phyloP scores from a whole-genome alignment of 2,888 invertebrate species.

The Hesperia comma region DNA sequence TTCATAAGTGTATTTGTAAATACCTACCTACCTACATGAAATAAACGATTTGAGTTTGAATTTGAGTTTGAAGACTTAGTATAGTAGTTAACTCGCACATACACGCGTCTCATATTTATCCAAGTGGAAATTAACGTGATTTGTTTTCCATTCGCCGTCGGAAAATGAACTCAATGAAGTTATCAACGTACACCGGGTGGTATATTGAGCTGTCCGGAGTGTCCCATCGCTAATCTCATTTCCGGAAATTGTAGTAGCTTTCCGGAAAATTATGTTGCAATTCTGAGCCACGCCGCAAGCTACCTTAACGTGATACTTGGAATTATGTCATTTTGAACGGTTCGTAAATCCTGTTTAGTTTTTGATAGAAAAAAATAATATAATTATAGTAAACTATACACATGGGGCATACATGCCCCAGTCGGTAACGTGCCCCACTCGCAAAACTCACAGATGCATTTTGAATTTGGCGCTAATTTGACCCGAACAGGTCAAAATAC shows the following conservation, averaged over 20 bases:
- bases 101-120: neutral
- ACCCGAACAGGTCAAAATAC: no score
- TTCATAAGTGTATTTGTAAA: no score
- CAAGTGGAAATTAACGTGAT: neutral
- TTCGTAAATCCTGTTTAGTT: neutral
- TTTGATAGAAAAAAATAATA: neutral
- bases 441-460: no score
- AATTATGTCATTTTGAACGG: neutral
- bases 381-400: no score
- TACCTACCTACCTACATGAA: no score
- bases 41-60: no score
- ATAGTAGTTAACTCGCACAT: no score
- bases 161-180: constrained; percentile 1
- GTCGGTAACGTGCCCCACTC: no score
- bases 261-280: constrained; percentile 3
- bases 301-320: neutral
- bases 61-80: no score
- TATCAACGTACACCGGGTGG: neutral
- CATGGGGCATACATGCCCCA: no score
- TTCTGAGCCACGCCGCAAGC: neutral
- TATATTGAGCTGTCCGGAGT: constrained; percentile 5
- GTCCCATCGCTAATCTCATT: constrained; percentile 8
- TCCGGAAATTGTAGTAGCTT: constrained; percentile 14
- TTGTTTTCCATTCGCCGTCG: neutral
- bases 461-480: no score